A percentile compares a stretch with the other conserved stretches of the same genome.
phyloP scores from a whole-genome alignment of 2,113 vertebrate genomes.

The Montifringilla adamsi region DNA sequence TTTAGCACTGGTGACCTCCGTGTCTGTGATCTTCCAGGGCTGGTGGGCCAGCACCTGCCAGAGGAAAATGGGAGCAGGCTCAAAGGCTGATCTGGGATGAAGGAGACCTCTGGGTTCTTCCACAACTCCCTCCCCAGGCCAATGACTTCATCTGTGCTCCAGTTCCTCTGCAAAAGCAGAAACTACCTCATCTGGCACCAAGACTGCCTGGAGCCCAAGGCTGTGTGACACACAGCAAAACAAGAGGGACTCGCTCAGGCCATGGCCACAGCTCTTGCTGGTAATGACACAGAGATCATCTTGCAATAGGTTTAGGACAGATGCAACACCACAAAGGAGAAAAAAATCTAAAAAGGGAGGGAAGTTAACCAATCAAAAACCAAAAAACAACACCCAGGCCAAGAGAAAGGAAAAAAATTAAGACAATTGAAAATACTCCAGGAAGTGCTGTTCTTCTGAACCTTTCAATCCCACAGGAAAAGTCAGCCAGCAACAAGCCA shows the following conservation, averaged over 20 bases:
- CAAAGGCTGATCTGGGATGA: not conserved
- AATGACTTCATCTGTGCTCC: not conserved
- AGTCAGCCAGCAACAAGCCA: not conserved
- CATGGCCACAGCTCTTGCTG: fast-evolving
- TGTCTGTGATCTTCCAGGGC: not conserved
- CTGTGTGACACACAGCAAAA: not conserved
- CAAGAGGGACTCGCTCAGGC: not conserved
- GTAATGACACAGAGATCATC: not conserved
- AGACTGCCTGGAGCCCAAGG: fast-evolving
- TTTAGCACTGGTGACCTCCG: not conserved
- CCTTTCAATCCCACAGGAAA: not conserved
- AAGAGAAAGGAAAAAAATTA: not conserved
- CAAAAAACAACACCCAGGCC: not conserved
- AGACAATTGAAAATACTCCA: not conserved
- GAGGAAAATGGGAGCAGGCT: fast-evolving
- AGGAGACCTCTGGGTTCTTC: not conserved
- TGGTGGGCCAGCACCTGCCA: not conserved
- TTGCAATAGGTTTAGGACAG: not conserved
- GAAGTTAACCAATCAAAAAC: not conserved
- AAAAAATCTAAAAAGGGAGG: not conserved
- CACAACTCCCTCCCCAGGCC: not conserved
- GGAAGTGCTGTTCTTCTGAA: not conserved
- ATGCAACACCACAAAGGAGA: not conserved
- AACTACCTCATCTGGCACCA: not conserved
- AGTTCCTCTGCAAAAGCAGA: not conserved